Conservation (phyloP, 2,797 vertebrate genomes). For the Garrulus glandarius region DNA sequence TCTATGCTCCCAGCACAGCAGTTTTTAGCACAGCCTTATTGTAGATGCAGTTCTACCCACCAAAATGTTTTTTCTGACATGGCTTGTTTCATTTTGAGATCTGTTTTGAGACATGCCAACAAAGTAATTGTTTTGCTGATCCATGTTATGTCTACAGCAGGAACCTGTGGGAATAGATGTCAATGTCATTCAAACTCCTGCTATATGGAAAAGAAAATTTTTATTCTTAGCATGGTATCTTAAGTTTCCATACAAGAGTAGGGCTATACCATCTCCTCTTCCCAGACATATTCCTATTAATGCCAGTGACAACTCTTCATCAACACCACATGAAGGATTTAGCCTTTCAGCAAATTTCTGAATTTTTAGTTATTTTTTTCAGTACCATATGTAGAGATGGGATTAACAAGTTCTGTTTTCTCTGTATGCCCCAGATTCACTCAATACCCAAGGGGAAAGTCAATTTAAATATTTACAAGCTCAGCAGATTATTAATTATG, state of each 20-base stretch:
- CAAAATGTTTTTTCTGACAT: neutral
- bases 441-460: neutral
- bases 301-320: neutral
- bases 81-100: neutral
- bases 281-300: neutral
- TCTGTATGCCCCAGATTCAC: neutral
- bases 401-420: neutral
- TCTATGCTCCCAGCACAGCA: neutral
- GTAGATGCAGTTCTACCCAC: neutral
- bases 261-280: neutral
- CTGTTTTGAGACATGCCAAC: neutral
- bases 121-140: neutral
- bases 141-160: neutral
- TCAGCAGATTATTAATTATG: slow-evolving; percentile 31
- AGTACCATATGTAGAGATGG: neutral
- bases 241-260: neutral
- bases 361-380: neutral
- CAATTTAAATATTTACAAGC: neutral
- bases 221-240: neutral
- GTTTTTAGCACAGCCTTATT: neutral
- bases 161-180: neutral
- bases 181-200: neutral
- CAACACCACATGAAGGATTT: neutral
- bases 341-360: neutral
- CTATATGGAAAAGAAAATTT: neutral